These are phyloP conservation scores for Limnephilus rhombicus DNA, from an alignment of 2,888 invertebrate species.

Conservation along the genomic window DNA sequence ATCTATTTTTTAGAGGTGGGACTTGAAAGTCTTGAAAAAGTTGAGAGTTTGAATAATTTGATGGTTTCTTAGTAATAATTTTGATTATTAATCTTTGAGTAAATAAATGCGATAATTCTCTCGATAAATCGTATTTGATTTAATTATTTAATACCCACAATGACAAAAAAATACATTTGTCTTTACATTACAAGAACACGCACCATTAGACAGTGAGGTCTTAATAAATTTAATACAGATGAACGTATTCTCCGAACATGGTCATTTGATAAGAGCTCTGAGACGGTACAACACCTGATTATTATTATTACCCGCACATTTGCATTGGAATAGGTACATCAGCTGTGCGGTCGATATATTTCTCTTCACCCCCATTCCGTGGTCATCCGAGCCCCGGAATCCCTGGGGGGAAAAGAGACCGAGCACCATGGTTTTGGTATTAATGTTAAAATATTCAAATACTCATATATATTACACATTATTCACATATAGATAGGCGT, in stretches of 20 bases:
- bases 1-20: too few relatives aligned
- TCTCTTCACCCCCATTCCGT: neutral
- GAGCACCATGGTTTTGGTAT: neutral
- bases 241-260: neutral
- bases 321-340: slow-evolving; percentile 3
- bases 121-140: too few relatives aligned
- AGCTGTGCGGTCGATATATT: slow-evolving; percentile 5
- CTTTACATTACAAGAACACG: too few relatives aligned
- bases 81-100: too few relatives aligned
- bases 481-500: neutral
- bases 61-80: too few relatives aligned
- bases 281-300: neutral
- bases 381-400: neutral
- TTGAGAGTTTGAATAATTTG: too few relatives aligned
- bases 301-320: neutral
- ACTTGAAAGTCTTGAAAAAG: too few relatives aligned
- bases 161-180: too few relatives aligned
- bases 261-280: neutral
- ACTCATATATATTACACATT: neutral
- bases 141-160: too few relatives aligned
- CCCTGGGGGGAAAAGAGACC: neutral
- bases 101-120: too few relatives aligned
- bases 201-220: too few relatives aligned
- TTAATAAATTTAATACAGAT: too few relatives aligned
- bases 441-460: neutral